These are phyloP conservation scores for Planiliza haematocheilus DNA, from an alignment of 2,113 vertebrate species.

Conservation along the genomic window DNA sequence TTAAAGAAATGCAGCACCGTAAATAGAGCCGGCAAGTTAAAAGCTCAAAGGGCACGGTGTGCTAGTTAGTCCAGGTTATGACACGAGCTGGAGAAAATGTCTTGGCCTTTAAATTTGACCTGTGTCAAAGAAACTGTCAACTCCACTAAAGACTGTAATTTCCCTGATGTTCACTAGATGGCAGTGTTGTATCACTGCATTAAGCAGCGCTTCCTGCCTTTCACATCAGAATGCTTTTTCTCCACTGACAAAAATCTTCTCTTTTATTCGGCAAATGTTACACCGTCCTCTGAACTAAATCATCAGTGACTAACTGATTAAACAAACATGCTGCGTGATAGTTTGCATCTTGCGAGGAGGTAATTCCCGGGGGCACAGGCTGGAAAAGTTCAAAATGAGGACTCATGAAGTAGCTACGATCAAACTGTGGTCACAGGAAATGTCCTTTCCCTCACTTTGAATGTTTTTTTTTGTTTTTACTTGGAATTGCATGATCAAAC, in stretches of 20 bases:
- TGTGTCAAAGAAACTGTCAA: too few relatives aligned
- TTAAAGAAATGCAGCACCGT: not conserved
- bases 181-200: constrained; percentile 32
- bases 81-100: too few relatives aligned
- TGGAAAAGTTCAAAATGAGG: constrained; percentile 1
- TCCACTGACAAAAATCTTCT: not conserved
- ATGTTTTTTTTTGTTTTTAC: not conserved
- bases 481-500: constrained; percentile 9
- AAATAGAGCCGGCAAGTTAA: not conserved
- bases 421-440: constrained; percentile 22
- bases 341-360: not conserved
- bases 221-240: not conserved
- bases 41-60: not conserved
- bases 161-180: constrained; percentile 42
- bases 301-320: not conserved
- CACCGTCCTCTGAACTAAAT: not conserved
- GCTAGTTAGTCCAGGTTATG: not conserved
- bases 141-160: not conserved
- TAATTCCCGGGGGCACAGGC: not conserved
- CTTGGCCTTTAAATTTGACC: too few relatives aligned
- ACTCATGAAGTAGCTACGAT: constrained; percentile 14
- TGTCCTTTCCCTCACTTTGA: constrained; percentile 4
- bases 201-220: not conserved
- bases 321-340: not conserved
- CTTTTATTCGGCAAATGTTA: not conserved